Evolutionary conservation across 92 coral and sea anemone species (phyloP).

Genomic region (Metridium senile): DNA sequence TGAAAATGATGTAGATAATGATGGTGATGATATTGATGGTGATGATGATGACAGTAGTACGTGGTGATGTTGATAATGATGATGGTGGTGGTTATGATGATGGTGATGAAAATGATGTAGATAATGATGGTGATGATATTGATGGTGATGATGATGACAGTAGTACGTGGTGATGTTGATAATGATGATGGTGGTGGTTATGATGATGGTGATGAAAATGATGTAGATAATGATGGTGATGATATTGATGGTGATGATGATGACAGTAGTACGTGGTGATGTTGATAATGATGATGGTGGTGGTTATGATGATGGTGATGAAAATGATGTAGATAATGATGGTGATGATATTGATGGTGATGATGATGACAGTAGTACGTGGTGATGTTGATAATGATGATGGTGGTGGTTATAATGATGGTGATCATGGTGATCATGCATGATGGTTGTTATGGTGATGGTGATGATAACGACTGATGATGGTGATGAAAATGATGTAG

Average conservation of each 20-base stretch:
- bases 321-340: background rate
- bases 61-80: no score
- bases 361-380: background rate
- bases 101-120: no score
- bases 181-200: background rate
- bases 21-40: no score
- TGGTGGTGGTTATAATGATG: background rate
- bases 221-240: background rate
- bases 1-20: no score
- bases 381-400: background rate
- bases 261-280: background rate
- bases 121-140: no score
- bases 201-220: background rate
- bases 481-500: background rate
- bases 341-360: background rate
- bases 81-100: no score
- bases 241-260: background rate
- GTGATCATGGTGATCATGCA: background rate
- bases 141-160: no score
- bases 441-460: no score
- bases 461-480: background rate
- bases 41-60: no score
- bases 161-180: background rate
- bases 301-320: background rate
- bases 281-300: background rate